Base-by-base conservation (phyloP, 2,888 invertebrate species). In the Dascillus cervinus region DNA sequence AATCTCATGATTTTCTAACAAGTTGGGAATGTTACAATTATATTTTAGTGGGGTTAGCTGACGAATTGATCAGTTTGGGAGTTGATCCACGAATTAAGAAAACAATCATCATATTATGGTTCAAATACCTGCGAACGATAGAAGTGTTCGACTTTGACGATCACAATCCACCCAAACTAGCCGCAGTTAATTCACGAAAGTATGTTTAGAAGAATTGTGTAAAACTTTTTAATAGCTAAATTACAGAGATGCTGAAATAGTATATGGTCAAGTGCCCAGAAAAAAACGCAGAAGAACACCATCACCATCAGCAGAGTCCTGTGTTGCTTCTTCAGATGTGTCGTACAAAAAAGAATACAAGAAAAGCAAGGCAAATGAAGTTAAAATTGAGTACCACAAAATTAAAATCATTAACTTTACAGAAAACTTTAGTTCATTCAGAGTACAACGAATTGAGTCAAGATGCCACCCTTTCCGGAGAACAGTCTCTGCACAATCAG, bases 21-120 rank as follows among this genome's bases (percentile, higher is more conserved):
- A 78, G 81, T 13, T 87, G 85, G 85, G 86, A 88, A 60, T 72
- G 77, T 29, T 82, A 73, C 50, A 88, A 88, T 64, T 79, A 79
- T 47, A 72, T 83, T 21, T 60, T 87, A 15, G 67, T 69, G 1
- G 82, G 82, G 1, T 56, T 83, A 28, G 73, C 79, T 0, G 74
- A 84, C 37, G 81, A 86, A 50, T 55, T 86, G 2, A 64, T 82
- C 1, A 57, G 66, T 6, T 66, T 79, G 5, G 86, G 86, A n/a
- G 82, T 77, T 0, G 67, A 75, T 9, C 64, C 71, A 1, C 67
- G 64, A 20, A 56, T 80, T 1, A 77, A 74, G 56, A 34, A 65
- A 11, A 70, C 72, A 34, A 59, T 72, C 1, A 60, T 75, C n/a
- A 73, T 73, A 45, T 49, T 81, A 9, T 80, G 80, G 80, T 65